phyloP scores from a whole-genome alignment of 2,888 invertebrate species.

The Hololepta plana region DNA sequence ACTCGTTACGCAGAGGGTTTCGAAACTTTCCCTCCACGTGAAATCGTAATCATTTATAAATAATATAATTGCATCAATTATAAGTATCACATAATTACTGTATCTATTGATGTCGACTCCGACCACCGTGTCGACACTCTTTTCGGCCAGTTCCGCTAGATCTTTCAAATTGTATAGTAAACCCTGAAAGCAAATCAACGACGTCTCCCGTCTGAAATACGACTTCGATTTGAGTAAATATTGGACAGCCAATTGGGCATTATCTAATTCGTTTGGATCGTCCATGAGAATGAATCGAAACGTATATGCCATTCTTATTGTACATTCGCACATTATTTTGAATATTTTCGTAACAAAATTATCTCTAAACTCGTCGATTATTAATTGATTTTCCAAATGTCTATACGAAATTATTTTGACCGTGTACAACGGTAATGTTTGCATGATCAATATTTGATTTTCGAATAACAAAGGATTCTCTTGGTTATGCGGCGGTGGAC shows the following conservation, averaged over 20 bases:
- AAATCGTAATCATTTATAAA: slow-evolving; percentile 51
- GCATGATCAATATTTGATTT: slow-evolving; percentile 40
- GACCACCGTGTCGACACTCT: slow-evolving; percentile 12
- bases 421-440: slow-evolving; percentile 41
- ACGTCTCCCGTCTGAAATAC: slow-evolving; percentile 38
- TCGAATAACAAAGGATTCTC: slow-evolving; percentile 28
- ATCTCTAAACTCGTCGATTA: slow-evolving; percentile 33
- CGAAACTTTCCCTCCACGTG: slow-evolving; percentile 61
- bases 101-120: slow-evolving; percentile 14
- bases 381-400: too few relatives aligned
- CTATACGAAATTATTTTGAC: too few relatives aligned
- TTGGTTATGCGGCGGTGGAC: slow-evolving; percentile 17
- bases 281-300: slow-evolving; percentile 24
- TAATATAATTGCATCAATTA: slow-evolving; percentile 43
- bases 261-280: slow-evolving; percentile 23
- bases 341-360: slow-evolving; percentile 41
- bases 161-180: slow-evolving; percentile 41
- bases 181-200: slow-evolving; percentile 42
- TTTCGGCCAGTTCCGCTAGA: slow-evolving; percentile 21
- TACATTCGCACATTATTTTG: slow-evolving; percentile 42
- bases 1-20: slow-evolving; percentile 47
- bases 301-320: slow-evolving; percentile 31
- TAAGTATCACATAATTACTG: slow-evolving; percentile 40
- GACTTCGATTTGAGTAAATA: slow-evolving; percentile 37
- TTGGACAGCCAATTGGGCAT: slow-evolving; percentile 35